These are phyloP conservation scores for Chrysolina oricalcia DNA, from an alignment of 2,888 invertebrate species.

Conservation along the genomic window DNA sequence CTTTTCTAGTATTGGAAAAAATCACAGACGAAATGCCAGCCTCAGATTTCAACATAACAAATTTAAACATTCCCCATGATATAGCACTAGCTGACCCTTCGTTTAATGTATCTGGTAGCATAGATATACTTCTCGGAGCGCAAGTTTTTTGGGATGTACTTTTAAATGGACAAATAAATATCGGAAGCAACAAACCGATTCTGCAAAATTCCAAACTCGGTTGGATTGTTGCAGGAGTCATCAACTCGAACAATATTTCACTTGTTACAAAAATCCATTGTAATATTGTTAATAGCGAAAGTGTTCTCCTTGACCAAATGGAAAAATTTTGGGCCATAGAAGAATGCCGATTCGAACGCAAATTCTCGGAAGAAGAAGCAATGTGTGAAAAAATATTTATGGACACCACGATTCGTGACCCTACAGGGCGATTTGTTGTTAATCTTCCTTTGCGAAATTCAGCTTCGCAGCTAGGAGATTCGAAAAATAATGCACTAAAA, in stretches of 20 bases:
- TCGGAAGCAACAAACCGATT: background rate
- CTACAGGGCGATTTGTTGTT: conserved; percentile 4
- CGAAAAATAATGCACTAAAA: conserved; percentile 13
- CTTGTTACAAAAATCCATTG: background rate
- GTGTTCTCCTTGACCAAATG: background rate
- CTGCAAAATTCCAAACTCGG: background rate
- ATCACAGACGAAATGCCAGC: conserved; percentile 29
- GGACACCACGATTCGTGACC: background rate
- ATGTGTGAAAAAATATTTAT: background rate
- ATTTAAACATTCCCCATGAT: conserved; percentile 29
- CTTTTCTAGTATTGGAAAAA: conserved; percentile 25
- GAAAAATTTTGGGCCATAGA: conserved; percentile 13
- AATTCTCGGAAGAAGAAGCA: background rate
- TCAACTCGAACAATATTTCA: background rate
- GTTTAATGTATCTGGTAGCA: conserved; percentile 26
- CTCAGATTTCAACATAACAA: background rate
- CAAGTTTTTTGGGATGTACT: conserved; percentile 38
- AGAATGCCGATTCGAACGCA: background rate
- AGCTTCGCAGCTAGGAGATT: background rate
- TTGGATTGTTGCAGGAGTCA: background rate
- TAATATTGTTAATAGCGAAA: background rate
- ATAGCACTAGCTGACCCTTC: conserved; percentile 38
- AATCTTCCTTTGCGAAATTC: background rate
- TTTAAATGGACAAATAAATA: conserved; percentile 17
- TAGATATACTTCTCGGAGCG: conserved; percentile 39